A percentile compares a stretch with the other conserved stretches of the same genome.
Conservation (phyloP, 2,113 vertebrate species). For the Daboia siamensis region DNA sequence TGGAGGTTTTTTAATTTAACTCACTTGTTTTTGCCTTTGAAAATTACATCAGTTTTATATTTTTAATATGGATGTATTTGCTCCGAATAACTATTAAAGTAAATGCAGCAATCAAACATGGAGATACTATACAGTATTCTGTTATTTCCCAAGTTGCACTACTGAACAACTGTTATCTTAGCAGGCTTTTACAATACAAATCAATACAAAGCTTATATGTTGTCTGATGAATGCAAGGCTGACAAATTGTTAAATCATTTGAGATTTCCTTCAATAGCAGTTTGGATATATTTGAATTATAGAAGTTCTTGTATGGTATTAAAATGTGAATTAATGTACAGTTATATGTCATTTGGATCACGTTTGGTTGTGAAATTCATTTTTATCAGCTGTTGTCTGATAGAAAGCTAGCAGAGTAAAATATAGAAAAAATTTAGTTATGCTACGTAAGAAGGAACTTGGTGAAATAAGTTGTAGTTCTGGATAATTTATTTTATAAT, state of each 20-base stretch:
- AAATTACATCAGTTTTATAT: background rate
- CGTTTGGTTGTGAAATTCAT: background rate
- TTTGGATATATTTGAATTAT: background rate
- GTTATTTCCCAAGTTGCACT: background rate
- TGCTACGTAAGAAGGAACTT: background rate
- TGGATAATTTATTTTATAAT: background rate
- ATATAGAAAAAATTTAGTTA: background rate
- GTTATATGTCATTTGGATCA: background rate
- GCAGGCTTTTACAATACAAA: background rate
- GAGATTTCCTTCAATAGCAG: background rate
- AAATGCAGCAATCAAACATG: background rate
- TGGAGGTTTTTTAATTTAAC: background rate
- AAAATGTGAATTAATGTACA: background rate
- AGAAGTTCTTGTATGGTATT: background rate
- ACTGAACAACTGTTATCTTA: background rate
- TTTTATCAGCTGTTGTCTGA: background rate
- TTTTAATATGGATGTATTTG: background rate
- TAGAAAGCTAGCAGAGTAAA: background rate
- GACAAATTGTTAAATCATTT: background rate
- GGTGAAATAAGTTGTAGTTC: background rate
- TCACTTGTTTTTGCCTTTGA: background rate
- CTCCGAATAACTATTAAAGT: background rate
- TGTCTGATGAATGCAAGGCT: background rate
- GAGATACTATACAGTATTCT: background rate
- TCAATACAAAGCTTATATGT: background rate